Base-by-base conservation (phyloP, 2,113 vertebrate species). In the Alethe diademata region DNA sequence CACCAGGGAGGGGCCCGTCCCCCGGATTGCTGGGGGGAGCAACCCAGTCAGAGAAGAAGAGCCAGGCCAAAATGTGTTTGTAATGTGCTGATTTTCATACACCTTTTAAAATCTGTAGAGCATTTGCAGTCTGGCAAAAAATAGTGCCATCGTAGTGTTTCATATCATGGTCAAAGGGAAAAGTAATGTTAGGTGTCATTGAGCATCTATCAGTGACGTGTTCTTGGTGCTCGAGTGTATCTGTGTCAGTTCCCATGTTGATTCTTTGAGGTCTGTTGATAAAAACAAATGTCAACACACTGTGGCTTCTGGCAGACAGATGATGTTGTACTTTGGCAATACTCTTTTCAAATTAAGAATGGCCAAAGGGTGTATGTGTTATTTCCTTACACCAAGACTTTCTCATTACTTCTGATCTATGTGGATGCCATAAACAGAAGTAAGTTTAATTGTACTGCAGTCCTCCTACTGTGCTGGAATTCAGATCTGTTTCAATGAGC, bases 181-280 rank as follows among this genome's bases (percentile, higher is more conserved):
- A 64, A 38, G 22, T 5, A 20, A 58, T 11, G 7, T 50, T 45
- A 71, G 40, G n/a, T 82, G n/a, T 43, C 29, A 24, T 14, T 67
- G 29, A 35, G 75, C 45, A 84, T 35, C 70, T 53, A 14, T 48
- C 47, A 42, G 56, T 58, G 70, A 85, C 40, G 54, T 60, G 57
- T 48, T 79, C 45, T 22, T 65, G 2, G 1, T 65, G 79, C 78
- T 51, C 0, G 0, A 79, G 62, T 48, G 8, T 40, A 60, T 65
- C 40, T 28, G 35, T 60, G 29, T 71, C 62, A 60, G 48, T 16
- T 72, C 67, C 12, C 24, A 18, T 57, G 45, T 61, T 93, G 88
- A 90, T 71, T 85, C 57, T 90, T 90, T 72, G 11, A 56, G 53
- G 72, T 79, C 31, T 79, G n/a, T 28, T 88, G 67, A 91, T 61